Conservation (phyloP, 2,888 invertebrate species). For the Cheilosia scutellata region DNA sequence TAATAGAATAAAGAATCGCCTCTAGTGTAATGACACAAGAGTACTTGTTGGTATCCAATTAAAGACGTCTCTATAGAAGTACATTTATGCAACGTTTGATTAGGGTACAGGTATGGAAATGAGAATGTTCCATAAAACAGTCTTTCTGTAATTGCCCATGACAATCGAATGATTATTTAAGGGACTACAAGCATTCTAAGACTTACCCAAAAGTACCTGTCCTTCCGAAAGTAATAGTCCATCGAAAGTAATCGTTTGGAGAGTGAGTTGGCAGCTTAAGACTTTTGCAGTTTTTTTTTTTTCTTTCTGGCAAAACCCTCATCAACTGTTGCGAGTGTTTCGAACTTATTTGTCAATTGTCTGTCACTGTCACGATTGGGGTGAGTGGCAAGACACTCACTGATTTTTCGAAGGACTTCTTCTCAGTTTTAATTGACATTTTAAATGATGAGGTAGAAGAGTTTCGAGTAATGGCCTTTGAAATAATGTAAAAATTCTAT, state of each 20-base stretch:
- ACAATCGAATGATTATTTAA: not conserved
- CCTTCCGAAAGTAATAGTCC: too few species aligned
- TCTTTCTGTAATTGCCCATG: constrained; percentile 1
- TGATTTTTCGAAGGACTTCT: too few species aligned
- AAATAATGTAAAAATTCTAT: too few species aligned
- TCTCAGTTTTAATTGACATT: too few species aligned
- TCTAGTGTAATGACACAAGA: constrained; percentile 27
- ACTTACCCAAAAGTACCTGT: too few species aligned
- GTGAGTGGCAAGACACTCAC: too few species aligned
- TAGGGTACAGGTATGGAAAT: not conserved
- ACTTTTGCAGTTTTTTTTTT: not conserved
- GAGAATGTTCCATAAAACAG: not conserved
- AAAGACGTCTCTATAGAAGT: constrained; percentile 11
- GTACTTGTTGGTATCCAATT: constrained; percentile 31
- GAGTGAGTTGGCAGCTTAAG: not conserved
- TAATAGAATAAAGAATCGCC: constrained; percentile 60
- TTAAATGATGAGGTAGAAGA: too few species aligned
- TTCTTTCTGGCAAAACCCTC: not conserved
- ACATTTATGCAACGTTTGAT: constrained; percentile 4
- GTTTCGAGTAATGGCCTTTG: too few species aligned
- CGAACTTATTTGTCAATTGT: not conserved
- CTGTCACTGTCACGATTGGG: too few species aligned
- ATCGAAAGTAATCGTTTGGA: not conserved
- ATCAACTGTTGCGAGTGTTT: not conserved
- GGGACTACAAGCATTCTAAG: not conserved